A percentile compares a stretch with the other conserved stretches of the same genome.
phyloP scores from a whole-genome alignment of 2,797 vertebrate species.

The Cynopterus sphinx region DNA sequence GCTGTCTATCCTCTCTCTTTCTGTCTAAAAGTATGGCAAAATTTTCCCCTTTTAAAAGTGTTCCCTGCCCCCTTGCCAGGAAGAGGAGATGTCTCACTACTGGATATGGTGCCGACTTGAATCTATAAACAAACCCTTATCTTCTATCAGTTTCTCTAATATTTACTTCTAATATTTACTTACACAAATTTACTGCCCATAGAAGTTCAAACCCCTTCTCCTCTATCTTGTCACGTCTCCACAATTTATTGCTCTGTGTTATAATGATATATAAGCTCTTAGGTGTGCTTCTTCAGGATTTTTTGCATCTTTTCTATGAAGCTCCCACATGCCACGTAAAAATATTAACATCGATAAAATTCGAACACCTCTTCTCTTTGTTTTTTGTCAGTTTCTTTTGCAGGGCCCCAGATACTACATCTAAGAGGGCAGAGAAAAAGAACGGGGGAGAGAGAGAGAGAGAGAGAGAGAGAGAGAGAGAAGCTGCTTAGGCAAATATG shows the following conservation, averaged over 20 bases:
- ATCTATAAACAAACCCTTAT: background rate
- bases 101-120: background rate
- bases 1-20: background rate
- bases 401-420: background rate
- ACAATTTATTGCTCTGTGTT: background rate
- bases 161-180: background rate
- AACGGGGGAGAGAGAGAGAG: too few relatives aligned
- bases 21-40: background rate
- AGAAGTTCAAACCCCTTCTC: background rate
- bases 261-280: background rate
- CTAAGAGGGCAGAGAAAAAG: background rate
- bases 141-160: background rate
- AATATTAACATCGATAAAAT: background rate
- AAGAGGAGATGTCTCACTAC: background rate
- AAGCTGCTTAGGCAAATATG: background rate
- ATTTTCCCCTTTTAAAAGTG: background rate
- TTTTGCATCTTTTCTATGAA: background rate
- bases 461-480: fast-evolving
- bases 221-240: background rate
- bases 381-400: background rate
- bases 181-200: background rate
- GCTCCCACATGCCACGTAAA: background rate
- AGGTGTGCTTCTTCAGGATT: background rate
- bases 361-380: background rate
- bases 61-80: too few relatives aligned